Conservation (phyloP, 2,888 invertebrate genomes). For the Pristionchus maxplancki region DNA sequence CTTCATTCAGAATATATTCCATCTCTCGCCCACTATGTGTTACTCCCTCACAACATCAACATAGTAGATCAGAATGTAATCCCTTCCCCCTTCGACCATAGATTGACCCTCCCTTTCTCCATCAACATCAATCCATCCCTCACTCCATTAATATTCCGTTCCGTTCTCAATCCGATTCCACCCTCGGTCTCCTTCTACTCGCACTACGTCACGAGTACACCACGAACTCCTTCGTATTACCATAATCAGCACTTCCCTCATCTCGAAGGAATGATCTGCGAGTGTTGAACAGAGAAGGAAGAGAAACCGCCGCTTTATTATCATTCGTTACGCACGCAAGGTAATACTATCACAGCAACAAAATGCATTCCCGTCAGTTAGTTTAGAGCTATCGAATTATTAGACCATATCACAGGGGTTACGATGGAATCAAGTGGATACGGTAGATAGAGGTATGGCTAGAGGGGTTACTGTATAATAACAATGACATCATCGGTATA, state of each 20-base stretch:
- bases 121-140: slow-evolving; percentile 28
- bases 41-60: slow-evolving; percentile 15
- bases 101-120: not conserved
- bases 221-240: slow-evolving; percentile 14
- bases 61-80: slow-evolving; percentile 15
- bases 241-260: not conserved
- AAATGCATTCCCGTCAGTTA: slow-evolving; percentile 24
- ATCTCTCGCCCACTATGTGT: too few species aligned
- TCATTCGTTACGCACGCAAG: not conserved
- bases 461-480: slow-evolving; percentile 12
- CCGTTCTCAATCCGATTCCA: slow-evolving; percentile 27
- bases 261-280: not conserved
- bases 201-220: slow-evolving; percentile 37
- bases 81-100: not conserved
- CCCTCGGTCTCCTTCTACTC: slow-evolving; percentile 17
- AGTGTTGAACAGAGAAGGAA: not conserved
- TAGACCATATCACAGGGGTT: slow-evolving; percentile 18
- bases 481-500: slow-evolving; percentile 6
- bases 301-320: not conserved
- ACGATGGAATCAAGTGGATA: slow-evolving; percentile 15
- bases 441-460: not conserved
- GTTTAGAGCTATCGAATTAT: not conserved
- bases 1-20: slow-evolving; percentile 19
- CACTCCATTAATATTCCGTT: slow-evolving; percentile 36
- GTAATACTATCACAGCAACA: slow-evolving; percentile 21